Conservation (phyloP, 2,797 vertebrate genomes). For the Amazona finschi region DNA sequence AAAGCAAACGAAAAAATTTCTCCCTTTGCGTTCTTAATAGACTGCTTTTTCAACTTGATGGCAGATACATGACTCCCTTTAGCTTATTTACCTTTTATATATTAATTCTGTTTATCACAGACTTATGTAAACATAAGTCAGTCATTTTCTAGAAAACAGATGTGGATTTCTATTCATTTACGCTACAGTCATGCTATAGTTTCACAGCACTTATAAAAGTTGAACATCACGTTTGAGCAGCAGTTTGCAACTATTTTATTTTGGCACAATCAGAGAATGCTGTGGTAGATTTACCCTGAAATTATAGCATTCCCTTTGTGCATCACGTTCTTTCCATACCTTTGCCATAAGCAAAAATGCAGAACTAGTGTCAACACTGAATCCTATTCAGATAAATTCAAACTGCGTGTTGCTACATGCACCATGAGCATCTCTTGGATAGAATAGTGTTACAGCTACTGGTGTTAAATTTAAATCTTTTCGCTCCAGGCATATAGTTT, state of each 20-base stretch:
- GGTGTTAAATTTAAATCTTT: background rate
- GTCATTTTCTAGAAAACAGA: background rate
- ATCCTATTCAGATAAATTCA: background rate
- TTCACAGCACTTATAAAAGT: background rate
- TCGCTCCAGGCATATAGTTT: background rate
- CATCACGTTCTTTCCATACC: background rate
- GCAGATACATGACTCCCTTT: background rate
- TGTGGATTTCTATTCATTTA: background rate
- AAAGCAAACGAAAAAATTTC: background rate
- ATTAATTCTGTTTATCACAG: background rate
- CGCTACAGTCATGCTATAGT: background rate
- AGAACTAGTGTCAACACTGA: background rate
- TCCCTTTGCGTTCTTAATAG: background rate
- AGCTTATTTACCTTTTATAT: background rate
- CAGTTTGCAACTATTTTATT: background rate
- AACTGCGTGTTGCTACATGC: background rate
- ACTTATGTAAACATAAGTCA: background rate
- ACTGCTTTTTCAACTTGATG: background rate
- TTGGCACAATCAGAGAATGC: background rate
- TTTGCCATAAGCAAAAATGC: background rate
- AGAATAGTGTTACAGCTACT: background rate
- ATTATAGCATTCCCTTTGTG: background rate
- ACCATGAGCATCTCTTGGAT: background rate
- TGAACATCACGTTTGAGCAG: background rate
- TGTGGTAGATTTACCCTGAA: background rate